Conservation (phyloP, 2,797 vertebrate genomes). For the Notolepis coatsorum region DNA sequence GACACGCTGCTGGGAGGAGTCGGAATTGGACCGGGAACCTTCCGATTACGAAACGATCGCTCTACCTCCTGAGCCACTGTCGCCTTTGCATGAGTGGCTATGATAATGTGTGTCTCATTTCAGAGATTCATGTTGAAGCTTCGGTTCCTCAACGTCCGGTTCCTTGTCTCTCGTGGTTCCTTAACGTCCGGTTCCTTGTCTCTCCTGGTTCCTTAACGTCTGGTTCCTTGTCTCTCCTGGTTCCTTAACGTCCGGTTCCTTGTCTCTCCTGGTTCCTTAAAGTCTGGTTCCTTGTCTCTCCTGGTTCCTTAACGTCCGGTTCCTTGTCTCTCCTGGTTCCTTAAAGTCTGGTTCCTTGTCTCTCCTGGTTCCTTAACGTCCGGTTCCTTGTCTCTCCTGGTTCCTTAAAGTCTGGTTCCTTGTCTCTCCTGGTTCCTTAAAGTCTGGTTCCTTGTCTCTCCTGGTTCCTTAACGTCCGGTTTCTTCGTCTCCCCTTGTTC, state of each 20-base stretch:
- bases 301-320: background rate
- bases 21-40: no score
- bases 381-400: background rate
- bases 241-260: background rate
- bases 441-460: background rate
- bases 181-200: constrained; percentile 5
- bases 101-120: background rate
- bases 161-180: no score
- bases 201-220: constrained; percentile 77
- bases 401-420: constrained; percentile 86
- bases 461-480: constrained; percentile 78
- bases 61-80: no score
- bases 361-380: background rate
- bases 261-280: constrained; percentile 52
- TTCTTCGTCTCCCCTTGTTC: no score
- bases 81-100: background rate
- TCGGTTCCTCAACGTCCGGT: no score
- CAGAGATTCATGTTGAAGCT: constrained; percentile 11
- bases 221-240: no score
- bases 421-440: background rate
- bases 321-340: constrained; percentile 11
- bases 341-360: no score
- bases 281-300: no score
- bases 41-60: no score
- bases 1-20: no score